Conservation (phyloP, 2,797 vertebrate species). For the Emydoidea blandingii region DNA sequence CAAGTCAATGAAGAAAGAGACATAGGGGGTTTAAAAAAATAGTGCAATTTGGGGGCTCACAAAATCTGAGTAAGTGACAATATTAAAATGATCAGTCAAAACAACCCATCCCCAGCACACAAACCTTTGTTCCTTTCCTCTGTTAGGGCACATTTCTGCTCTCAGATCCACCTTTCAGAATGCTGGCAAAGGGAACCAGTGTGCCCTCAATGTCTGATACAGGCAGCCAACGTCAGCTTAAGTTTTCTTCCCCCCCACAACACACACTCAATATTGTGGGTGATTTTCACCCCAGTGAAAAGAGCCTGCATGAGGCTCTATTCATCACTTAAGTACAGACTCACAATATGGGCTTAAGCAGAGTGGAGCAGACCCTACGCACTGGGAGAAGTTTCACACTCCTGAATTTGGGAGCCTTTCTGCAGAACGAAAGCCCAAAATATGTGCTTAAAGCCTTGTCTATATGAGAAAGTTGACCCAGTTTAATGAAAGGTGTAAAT, state of each 20-base stretch:
- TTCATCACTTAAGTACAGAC: background rate
- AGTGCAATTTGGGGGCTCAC: slow-evolving; percentile 36
- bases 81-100: slow-evolving; percentile 73
- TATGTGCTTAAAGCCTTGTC: background rate
- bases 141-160: background rate
- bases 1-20: slow-evolving; percentile 24
- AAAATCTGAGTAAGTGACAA: slow-evolving; percentile 21
- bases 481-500: background rate
- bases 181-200: background rate
- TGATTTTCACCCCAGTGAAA: background rate
- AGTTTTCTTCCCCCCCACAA: background rate
- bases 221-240: background rate
- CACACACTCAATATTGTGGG: too few relatives aligned
- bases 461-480: background rate
- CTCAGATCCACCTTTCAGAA: background rate
- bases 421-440: background rate
- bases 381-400: background rate
- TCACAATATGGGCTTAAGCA: background rate
- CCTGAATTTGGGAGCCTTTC: background rate
- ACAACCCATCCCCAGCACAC: background rate
- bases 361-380: background rate
- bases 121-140: background rate
- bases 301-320: background rate
- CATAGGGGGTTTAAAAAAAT: accelerated
- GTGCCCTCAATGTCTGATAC: background rate